Evolutionary conservation across 2,888 invertebrate genomes (phyloP), one percentile per base, ranked within the genome.

Genomic region (Subacronicta megacephala): DNA sequence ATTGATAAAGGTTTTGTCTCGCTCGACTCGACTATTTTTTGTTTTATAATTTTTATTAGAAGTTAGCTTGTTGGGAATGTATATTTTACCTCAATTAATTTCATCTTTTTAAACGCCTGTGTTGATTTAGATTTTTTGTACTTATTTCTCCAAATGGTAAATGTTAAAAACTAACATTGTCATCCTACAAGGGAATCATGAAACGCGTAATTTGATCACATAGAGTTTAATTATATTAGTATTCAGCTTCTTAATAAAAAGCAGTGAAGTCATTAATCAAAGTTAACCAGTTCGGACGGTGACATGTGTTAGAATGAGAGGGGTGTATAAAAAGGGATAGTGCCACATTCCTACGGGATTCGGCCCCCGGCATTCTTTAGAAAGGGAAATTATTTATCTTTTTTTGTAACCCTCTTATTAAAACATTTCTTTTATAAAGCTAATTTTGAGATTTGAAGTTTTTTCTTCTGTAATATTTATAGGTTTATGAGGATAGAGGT

Each of bases 371-470:
- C 82, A 87, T 90, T 89, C 89, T 83, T 62, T 72, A 69, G 88
- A 91, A 91, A 92, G 90, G 83, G 86, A 91, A 89, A 85, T 77
- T 84, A 77, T 84, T 84, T 85, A 76, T 77, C 80, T 77, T 83
- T 84, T 77, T n/a, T 82, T 85, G 66, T 75, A 81, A 82, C 72
- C 77, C 60, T 66, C 81, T 78, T 84, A 63, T 84, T 80, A 80
- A n/a, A 72, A 70, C 62, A 81, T 81, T 59, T 68, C 62, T 76
- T 73, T 68, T 76, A 80, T 82, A 72, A 75, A 70, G 71, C 78
- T 83, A 83, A 85, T 83, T 83, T 82, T 82, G 75, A 69, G 67
- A 75, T 78, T 75, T 71, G 72, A 72, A 23, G 26, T 57, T 78
- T 81, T 77, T 85, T 80, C 70, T 53, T 73, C 63, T 60, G 64